phyloP scores from a whole-genome alignment of 2,888 invertebrate species.

The Drosophila lutescens region DNA sequence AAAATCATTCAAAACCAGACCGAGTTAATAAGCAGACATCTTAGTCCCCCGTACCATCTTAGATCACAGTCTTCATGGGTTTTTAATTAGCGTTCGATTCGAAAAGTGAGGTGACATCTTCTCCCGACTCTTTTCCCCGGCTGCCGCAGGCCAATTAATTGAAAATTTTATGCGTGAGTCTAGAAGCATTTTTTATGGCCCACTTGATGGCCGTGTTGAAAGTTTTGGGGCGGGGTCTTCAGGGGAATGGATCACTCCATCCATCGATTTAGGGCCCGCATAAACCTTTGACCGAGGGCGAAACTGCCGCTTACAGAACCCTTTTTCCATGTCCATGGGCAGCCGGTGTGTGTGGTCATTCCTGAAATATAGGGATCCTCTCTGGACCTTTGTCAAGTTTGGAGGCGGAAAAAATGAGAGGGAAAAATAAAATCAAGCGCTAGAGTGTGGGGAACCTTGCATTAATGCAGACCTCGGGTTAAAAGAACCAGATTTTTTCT shows the following conservation, averaged over 20 bases:
- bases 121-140: background rate
- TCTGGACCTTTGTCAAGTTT: constrained; percentile 48
- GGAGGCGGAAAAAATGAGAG: constrained; percentile 24
- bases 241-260: constrained; percentile 9
- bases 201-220: constrained; percentile 55
- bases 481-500: background rate
- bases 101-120: constrained; percentile 41
- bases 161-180: constrained; percentile 41
- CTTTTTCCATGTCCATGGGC: background rate
- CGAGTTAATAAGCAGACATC: constrained; percentile 21
- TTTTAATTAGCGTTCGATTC: constrained; percentile 60
- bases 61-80: constrained; percentile 54
- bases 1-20: constrained; percentile 1
- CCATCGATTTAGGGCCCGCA: constrained; percentile 45
- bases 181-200: constrained; percentile 53
- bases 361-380: constrained; percentile 19
- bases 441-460: constrained; percentile 9
- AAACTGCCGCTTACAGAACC: constrained; percentile 11
- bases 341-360: constrained; percentile 49
- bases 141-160: constrained; percentile 54
- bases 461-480: constrained; percentile 1
- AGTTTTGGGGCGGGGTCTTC: constrained; percentile 18
- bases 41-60: background rate
- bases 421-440: background rate
- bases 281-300: constrained; percentile 40